Conservation (phyloP, 2,113 vertebrate genomes). For the Sorex fumeus region DNA sequence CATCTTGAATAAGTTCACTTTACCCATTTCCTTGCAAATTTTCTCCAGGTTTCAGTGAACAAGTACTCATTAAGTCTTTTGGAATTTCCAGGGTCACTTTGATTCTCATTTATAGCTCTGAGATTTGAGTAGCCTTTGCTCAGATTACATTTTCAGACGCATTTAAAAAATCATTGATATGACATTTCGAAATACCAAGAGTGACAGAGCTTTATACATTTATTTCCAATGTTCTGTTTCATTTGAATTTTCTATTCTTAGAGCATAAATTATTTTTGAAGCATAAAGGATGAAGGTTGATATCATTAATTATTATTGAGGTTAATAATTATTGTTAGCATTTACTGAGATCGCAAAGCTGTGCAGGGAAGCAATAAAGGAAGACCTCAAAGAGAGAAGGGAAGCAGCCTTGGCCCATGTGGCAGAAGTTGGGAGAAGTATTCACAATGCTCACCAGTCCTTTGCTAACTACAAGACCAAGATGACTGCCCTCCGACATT, state of each 20-base stretch:
- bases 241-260: constrained; percentile 25
- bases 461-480: too few relatives aligned
- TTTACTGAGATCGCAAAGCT: too few relatives aligned
- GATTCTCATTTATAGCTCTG: background rate
- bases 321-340: constrained; percentile 49
- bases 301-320: background rate
- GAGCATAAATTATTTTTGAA: background rate
- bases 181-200: constrained; percentile 70
- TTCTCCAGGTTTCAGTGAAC: background rate
- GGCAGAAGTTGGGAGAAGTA: too few relatives aligned
- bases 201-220: constrained; percentile 13
- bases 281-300: background rate
- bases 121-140: constrained; percentile 23
- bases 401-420: too few relatives aligned
- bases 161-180: constrained; percentile 32
- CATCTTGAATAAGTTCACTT: background rate
- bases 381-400: too few relatives aligned
- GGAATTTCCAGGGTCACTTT: constrained; percentile 35
- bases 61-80: background rate
- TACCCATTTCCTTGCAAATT: background rate
- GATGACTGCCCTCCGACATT: too few relatives aligned
- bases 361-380: too few relatives aligned
- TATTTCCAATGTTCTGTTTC: constrained; percentile 27
- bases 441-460: too few relatives aligned
- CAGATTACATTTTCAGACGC: constrained; percentile 60